Percentiles rank a stretch among this genome's conserved stretches.
Evolutionary conservation across 2,797 vertebrate genomes (phyloP).

Genomic region (Clarias laeviceps): DNA sequence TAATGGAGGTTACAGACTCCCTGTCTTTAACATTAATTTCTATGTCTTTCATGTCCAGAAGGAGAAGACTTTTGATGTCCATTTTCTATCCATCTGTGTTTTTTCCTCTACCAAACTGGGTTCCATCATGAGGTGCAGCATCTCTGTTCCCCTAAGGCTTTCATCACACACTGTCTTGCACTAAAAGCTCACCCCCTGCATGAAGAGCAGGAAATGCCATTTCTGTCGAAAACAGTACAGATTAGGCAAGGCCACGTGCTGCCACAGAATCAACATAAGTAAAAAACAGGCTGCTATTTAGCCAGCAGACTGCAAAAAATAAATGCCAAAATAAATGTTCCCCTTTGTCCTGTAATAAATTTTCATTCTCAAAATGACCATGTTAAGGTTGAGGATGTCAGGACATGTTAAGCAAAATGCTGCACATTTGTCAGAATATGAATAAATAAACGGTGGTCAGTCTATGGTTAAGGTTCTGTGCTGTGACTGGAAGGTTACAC

Average conservation of each 20-base stretch:
- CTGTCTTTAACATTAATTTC: conserved; percentile 4
- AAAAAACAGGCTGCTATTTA: neutral
- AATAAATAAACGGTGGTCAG: neutral
- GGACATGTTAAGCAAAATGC: neutral
- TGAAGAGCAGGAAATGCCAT: neutral
- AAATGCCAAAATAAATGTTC: neutral
- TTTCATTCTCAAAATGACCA: neutral
- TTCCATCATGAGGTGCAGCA: conserved; percentile 17
- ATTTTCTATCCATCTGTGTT: neutral
- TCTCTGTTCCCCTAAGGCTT: conserved; percentile 23
- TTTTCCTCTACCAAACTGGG: conserved; percentile 8
- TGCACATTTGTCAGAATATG: neutral
- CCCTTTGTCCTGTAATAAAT: neutral
- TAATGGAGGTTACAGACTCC: neutral
- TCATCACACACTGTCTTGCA: neutral
- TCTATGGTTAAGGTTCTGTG: neutral
- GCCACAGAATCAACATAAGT: neutral
- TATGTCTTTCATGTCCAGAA: conserved; percentile 21
- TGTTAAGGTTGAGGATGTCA: neutral
- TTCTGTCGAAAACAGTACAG: neutral
- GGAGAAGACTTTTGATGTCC: conserved; percentile 2
- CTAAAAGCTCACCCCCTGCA: neutral
- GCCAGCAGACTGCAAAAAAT: neutral
- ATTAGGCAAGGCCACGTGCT: neutral
- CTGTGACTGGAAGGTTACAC: neutral